These are phyloP conservation scores for Brachyalestes nurse DNA, from an alignment of 2,797 vertebrate genomes.

Conservation along the genomic window DNA sequence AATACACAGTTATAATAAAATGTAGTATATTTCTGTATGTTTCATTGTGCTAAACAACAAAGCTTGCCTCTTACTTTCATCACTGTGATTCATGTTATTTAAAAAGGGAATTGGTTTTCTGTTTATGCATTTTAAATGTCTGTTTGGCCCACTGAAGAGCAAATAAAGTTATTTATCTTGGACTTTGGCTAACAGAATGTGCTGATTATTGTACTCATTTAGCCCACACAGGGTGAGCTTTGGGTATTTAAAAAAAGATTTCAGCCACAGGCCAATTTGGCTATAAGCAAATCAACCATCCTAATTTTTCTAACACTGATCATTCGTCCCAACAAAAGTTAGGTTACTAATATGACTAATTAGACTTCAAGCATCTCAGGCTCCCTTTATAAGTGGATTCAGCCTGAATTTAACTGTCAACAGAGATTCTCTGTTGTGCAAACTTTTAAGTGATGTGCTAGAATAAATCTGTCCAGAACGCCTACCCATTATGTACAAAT, in stretches of 20 bases:
- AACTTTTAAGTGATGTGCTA: neutral
- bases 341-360: neutral
- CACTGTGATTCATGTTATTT: neutral
- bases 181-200: too few species aligned
- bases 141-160: too few species aligned
- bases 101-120: neutral
- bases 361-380: neutral
- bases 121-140: too few species aligned
- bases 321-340: neutral
- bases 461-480: neutral
- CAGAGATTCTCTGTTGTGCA: neutral
- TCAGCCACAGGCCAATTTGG: too few species aligned
- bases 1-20: neutral
- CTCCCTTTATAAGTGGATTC: neutral
- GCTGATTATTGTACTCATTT: too few species aligned
- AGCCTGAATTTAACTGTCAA: constrained; percentile 10
- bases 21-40: neutral
- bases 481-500: neutral
- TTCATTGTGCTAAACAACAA: too few species aligned
- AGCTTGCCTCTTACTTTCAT: too few species aligned
- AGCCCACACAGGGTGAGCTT: too few species aligned
- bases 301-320: neutral
- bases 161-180: neutral
- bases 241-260: too few species aligned
- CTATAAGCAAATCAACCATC: neutral